Evolutionary conservation across 1,140 invertebrate genomes (phyloP).

Genomic region (Eueides isabella): DNA sequence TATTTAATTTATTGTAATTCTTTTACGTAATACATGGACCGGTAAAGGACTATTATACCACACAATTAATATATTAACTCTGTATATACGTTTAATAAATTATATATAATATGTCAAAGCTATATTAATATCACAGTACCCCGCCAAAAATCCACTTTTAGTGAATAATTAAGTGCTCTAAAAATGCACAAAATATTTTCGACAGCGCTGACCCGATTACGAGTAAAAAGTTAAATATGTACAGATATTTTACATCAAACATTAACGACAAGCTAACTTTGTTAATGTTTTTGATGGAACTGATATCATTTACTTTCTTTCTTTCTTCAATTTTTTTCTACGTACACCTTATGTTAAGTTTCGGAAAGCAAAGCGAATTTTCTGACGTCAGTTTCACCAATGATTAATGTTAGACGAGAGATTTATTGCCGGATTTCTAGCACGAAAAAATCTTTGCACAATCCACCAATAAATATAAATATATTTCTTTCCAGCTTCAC

Average conservation of each 20-base stretch:
- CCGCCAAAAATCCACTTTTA: not conserved
- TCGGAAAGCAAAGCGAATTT: slow-evolving; percentile 15
- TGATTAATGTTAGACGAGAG: slow-evolving; percentile 55
- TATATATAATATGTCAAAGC: not conserved
- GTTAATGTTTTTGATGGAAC: not conserved
- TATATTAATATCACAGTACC: not conserved
- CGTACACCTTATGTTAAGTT: slow-evolving; percentile 13
- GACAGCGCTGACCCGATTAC: slow-evolving; percentile 18
- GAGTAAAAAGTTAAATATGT: not conserved
- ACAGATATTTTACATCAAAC: not conserved
- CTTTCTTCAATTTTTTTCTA: not conserved
- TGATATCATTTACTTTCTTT: slow-evolving; percentile 9
- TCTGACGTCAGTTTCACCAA: slow-evolving; percentile 45
- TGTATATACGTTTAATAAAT: not conserved
- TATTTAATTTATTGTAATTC: too few species aligned
- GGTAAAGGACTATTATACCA: too few species aligned
- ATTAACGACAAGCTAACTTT: slow-evolving; percentile 1
- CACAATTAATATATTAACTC: too few species aligned
- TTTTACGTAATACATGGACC: too few species aligned
- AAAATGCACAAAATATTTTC: slow-evolving; percentile 26
- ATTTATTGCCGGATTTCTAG: slow-evolving; percentile 27
- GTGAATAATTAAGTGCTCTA: slow-evolving; percentile 33
- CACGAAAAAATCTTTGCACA: not conserved
- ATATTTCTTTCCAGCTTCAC: not conserved
- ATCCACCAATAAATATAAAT: not conserved